These are phyloP conservation scores for Sebastes taczanowskii DNA, from an alignment of 2,797 vertebrate species.

Conservation along the genomic window DNA sequence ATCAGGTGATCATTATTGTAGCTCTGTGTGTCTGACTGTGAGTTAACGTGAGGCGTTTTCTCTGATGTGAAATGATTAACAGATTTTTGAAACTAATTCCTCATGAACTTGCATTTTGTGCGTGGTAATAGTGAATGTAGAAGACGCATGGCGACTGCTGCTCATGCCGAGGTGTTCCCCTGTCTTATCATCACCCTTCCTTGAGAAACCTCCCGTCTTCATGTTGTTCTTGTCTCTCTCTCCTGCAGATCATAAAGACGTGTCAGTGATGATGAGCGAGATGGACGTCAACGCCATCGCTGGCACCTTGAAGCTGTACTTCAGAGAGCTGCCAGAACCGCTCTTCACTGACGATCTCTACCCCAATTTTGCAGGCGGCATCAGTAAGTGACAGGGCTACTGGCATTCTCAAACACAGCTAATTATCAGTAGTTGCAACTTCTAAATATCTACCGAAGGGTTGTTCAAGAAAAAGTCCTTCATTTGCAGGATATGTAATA, in stretches of 20 bases:
- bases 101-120: neutral
- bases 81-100: neutral
- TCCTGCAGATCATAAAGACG: conserved; percentile 93
- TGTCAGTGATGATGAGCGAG: conserved; percentile 99
- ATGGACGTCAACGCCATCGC: conserved; percentile 99
- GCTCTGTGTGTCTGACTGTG: conserved; percentile 2
- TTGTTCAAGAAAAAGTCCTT: neutral
- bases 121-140: neutral
- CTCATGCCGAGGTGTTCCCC: neutral
- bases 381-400: conserved; percentile 82
- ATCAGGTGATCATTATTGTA: conserved; percentile 31
- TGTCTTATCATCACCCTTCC: neutral
- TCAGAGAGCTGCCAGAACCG: conserved; percentile 95
- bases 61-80: conserved; percentile 17
- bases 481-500: neutral
- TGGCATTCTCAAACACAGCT: rapidly evolving
- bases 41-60: neutral
- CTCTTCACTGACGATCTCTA: conserved; percentile 98
- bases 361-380: conserved; percentile 95
- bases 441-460: neutral
- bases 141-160: neutral
- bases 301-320: conserved; percentile 96
- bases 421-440: neutral
- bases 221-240: neutral
- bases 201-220: neutral